Evolutionary conservation across 2,888 invertebrate genomes (phyloP), one percentile per base, ranked within the genome.

Genomic region (Amiota mariae): DNA sequence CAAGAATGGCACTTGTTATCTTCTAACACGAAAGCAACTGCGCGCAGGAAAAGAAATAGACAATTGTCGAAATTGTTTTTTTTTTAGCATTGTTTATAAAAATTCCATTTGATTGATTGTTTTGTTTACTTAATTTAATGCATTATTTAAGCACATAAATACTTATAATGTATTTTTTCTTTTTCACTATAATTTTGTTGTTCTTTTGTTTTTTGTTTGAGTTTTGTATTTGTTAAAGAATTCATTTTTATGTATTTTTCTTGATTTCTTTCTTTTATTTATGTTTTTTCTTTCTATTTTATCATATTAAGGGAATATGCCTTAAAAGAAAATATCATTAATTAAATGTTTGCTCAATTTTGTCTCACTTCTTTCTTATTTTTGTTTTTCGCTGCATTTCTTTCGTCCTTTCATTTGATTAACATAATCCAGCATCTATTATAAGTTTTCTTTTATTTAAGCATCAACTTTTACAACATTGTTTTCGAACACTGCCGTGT

Each of bases 391-490:
- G 12, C 4, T 70, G 9, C 4, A 67, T 56, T 47, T n/a, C 8
- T 12, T 66, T 57, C 13, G 46, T 48, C 18, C 36, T 59, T 78
- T 80, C 80, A 84, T 85, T 85, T 85, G 84, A 84, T 84, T 84
- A 84, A 85, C 84, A 84, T 84, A 84, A 84, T 82, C 84, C 82
- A 79, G 82, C 85, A 81, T 85, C 84, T 85, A 84, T 85, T 82
- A 84, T 77, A 80, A 82, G 77, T 78, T 78, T 76, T 76, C 8
- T 46, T 68, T 59, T 48, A 49, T 47, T 64, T 49, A 8, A 11
- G 20, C 46, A 48, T 10, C 56, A 56, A 20, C 56, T 36, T 67
- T 15, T 20, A 59, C 59, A 2, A 11, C 6, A 13, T 15, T 11
- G 12, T 49, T 49, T 67, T 64, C 64, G 18, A 12, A 15, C 18